These are phyloP conservation scores for Holothuria glaberrima DNA, from an alignment of 35 echinoderm and acorn worm species.

Conservation along the genomic window DNA sequence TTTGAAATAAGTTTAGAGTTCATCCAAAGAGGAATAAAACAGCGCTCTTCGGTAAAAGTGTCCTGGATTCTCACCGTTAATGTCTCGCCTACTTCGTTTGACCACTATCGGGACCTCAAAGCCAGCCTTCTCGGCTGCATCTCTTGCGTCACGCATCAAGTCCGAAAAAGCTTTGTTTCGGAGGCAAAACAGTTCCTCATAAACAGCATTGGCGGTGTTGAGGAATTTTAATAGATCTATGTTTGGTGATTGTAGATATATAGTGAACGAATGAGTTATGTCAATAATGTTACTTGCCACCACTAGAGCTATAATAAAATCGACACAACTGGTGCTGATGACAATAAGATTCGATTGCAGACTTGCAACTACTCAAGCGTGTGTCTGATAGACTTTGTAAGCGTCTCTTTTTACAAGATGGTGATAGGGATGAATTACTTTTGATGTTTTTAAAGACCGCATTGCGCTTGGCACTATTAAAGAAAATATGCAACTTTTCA, in stretches of 20 bases:
- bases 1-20: slow-evolving; percentile 6
- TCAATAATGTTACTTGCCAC: slow-evolving; percentile 39
- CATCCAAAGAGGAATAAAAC: slow-evolving; percentile 23
- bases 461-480: no score
- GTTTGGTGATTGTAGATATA: slow-evolving; percentile 44
- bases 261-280: slow-evolving; percentile 34
- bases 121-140: slow-evolving; percentile 18
- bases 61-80: neutral
- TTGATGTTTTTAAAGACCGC: no score
- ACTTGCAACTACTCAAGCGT: no score
- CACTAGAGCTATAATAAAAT: slow-evolving; percentile 22
- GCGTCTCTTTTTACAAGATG: no score
- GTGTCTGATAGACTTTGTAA: no score
- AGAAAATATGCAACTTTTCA: no score
- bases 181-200: slow-evolving; percentile 30
- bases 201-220: slow-evolving; percentile 28
- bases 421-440: no score
- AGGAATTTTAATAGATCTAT: slow-evolving; percentile 45
- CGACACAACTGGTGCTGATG: no score
- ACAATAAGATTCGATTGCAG: no score
- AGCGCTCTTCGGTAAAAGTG: neutral
- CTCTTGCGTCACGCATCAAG: slow-evolving; percentile 41
- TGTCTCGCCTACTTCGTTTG: slow-evolving; percentile 25
- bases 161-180: slow-evolving; percentile 3
- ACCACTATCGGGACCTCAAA: slow-evolving; percentile 24